Conservation (phyloP, 2,113 vertebrate species). For the Vulpes ferrilata region DNA sequence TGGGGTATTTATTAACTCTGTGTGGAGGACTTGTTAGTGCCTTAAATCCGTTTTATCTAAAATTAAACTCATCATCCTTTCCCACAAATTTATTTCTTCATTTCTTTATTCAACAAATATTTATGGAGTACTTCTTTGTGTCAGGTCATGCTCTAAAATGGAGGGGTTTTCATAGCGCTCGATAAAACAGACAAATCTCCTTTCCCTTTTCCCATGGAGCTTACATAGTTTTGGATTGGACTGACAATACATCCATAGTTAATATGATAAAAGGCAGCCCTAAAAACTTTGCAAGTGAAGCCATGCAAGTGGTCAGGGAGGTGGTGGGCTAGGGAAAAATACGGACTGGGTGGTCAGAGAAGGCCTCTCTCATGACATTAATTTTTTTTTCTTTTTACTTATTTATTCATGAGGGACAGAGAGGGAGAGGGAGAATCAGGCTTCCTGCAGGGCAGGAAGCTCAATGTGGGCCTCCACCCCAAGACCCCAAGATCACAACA, state of each 20-base stretch:
- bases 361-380: neutral
- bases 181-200: neutral
- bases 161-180: neutral
- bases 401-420: too few relatives aligned
- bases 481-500: too few relatives aligned
- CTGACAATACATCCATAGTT: slow-evolving; percentile 5
- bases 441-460: too few relatives aligned
- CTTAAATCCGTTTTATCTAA: slow-evolving; percentile 1
- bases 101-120: slow-evolving; percentile 39
- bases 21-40: neutral
- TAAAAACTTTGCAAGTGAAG: neutral
- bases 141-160: neutral
- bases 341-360: neutral
- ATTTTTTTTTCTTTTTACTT: too few relatives aligned
- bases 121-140: neutral
- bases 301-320: neutral
- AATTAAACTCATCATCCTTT: neutral
- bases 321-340: neutral
- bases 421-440: too few relatives aligned
- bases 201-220: neutral
- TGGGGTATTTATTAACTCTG: neutral
- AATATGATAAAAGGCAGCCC: neutral
- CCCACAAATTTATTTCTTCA: neutral
- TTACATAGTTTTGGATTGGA: neutral
- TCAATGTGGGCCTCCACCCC: too few relatives aligned